Conservation (phyloP, 2,113 vertebrate genomes). For the Amazona vittata region DNA sequence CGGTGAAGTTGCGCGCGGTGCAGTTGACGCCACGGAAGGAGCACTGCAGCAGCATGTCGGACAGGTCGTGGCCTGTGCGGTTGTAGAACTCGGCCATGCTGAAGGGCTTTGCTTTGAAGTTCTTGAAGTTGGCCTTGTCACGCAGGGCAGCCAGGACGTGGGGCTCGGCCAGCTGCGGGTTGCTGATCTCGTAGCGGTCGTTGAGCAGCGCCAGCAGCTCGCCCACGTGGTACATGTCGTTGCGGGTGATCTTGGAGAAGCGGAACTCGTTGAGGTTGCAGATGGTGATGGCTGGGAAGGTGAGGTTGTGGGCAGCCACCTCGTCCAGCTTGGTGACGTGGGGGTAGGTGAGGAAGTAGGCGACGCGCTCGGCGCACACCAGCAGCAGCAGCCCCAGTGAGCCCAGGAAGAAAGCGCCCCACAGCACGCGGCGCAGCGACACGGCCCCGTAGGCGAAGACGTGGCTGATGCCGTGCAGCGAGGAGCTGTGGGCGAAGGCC, state of each 20-base stretch:
- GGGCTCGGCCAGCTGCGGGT: conserved; percentile 83
- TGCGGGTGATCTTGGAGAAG: conserved; percentile 86
- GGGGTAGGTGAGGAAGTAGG: conserved; percentile 90
- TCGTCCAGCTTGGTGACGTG: conserved; percentile 97
- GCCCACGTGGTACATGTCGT: conserved; percentile 88
- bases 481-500: conserved; percentile 85
- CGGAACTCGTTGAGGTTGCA: conserved; percentile 91
- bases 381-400: conserved; percentile 82
- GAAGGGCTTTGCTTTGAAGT: conserved; percentile 87
- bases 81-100: conserved; percentile 92
- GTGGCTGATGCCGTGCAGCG: conserved; percentile 89
- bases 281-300: conserved; percentile 87
- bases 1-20: conserved; percentile 81
- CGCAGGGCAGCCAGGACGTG: conserved; percentile 82
- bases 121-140: conserved; percentile 86
- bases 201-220: conserved; percentile 86
- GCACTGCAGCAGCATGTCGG: conserved; percentile 88
- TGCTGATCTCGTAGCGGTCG: conserved; percentile 83
- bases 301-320: conserved; percentile 87
- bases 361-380: conserved; percentile 84
- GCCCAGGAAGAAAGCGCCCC: conserved; percentile 84
- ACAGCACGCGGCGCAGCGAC: conserved; percentile 84
- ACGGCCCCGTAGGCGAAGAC: conserved; percentile 85
- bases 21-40: conserved; percentile 84
- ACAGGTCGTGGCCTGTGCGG: conserved; percentile 87